Evolutionary conservation across 2,113 vertebrate genomes (phyloP), one percentile per base, ranked within the genome.

Genomic region (Myocastor coypus): DNA sequence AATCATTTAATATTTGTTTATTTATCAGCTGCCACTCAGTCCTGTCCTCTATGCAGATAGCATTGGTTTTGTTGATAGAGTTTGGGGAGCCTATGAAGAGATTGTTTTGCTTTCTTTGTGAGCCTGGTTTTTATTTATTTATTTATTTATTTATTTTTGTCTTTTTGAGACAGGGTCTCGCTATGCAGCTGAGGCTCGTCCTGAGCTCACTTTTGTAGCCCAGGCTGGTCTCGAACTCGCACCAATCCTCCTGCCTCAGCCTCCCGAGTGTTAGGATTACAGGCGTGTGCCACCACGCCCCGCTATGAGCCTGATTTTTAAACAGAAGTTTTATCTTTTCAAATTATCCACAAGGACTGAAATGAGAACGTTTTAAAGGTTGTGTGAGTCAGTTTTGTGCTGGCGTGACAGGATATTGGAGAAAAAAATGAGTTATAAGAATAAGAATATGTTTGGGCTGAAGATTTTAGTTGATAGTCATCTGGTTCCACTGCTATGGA

Each of bases 1-100:
- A 80, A 28, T 94, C 61, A 80, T 26, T 95, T 96, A 93, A 86
- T 3, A 61, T 91, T 94, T 78, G 59, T 91, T 93, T 83, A 68
- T 64, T 28, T 95, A 69, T 87, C 63, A 94, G 86, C 83, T 75
- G 68, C 30, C 37, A 55, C 30, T 89, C 8, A 13, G 34, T 89
- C 61, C 50, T 68, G 32, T 71, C 9, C 10, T 84, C 71, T 94
- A 24, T 69, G 19, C 42, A 52, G 20, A 69, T 46, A 75, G 3
- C 34, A 89, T 32, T 93, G 75, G 26, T 30, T 32, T 32, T 83
- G 30, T 91, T 5, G 24, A 30, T 69, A 64, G 55, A 46, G 61
- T 37, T 7, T 42, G 37, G 34, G 42, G 40, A 78, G 40, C 73
- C 75, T 81, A 55, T 75, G 40, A 94, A 77, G 40, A 75, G 2